Evolutionary conservation across 2,888 invertebrate species (phyloP).

Genomic region (Cetonia aurata): DNA sequence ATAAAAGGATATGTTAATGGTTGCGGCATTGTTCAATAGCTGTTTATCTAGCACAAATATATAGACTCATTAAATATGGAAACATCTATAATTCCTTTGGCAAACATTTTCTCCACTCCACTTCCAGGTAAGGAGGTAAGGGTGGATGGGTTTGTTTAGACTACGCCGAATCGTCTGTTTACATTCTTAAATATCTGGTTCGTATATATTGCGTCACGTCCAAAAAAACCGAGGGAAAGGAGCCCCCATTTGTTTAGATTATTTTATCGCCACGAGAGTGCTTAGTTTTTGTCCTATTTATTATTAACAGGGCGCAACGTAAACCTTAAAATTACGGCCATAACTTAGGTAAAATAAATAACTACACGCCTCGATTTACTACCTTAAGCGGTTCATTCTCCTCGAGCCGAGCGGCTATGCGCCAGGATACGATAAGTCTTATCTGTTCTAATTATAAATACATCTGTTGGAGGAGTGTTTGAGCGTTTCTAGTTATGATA

Average conservation of each 20-base stretch:
- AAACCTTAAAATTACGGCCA: constrained; percentile 27
- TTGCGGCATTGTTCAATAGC: constrained; percentile 7
- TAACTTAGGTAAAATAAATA: constrained; percentile 30
- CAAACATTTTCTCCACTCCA: constrained; percentile 44
- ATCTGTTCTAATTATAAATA: constrained; percentile 36
- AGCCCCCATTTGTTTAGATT: constrained; percentile 39
- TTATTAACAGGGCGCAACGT: constrained; percentile 35
- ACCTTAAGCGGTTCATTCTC: constrained; percentile 30
- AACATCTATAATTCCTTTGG: constrained; percentile 48
- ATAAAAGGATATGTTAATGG: not conserved
- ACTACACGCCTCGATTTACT: constrained; percentile 5
- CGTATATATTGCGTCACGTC: constrained; percentile 40
- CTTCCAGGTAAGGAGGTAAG: constrained; percentile 49
- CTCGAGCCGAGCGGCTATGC: not conserved
- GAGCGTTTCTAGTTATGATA: constrained; percentile 26
- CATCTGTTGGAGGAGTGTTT: constrained; percentile 30
- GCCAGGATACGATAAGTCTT: constrained; percentile 26
- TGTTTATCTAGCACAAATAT: constrained; percentile 38
- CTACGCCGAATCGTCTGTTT: constrained; percentile 52
- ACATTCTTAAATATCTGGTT: constrained; percentile 48
- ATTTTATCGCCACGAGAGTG: constrained; percentile 41
- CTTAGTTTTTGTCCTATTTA: constrained; percentile 41
- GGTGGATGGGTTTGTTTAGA: constrained; percentile 50
- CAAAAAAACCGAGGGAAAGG: constrained; percentile 2
- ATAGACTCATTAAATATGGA: constrained; percentile 49